phyloP scores from a whole-genome alignment of 2,113 vertebrate genomes.

The Uria aalge region DNA sequence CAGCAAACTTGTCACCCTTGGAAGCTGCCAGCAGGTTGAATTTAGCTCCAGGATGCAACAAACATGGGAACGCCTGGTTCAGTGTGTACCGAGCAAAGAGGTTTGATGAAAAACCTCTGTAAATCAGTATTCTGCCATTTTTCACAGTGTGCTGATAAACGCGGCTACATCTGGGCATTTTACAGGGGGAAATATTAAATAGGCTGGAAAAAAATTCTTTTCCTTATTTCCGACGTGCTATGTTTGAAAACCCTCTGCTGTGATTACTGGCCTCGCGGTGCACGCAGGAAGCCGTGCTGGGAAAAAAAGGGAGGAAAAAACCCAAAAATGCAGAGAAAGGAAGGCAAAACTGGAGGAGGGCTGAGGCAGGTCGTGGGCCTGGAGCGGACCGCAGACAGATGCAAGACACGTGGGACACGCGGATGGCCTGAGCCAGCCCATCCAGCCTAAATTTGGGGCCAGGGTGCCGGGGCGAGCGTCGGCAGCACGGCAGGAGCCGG shows the following conservation, averaged over 20 bases:
- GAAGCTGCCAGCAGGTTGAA: not conserved
- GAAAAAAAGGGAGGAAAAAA: not conserved
- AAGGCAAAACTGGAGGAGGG: not conserved
- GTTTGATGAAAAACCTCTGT: not conserved
- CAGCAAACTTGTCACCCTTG: not conserved
- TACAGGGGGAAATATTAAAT: not conserved
- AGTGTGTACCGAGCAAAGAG: not conserved
- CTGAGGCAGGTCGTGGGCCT: not conserved
- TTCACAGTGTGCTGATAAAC: not conserved
- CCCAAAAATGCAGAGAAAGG: not conserved
- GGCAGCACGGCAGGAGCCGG: not conserved
- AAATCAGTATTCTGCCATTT: not conserved
- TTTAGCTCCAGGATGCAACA: not conserved
- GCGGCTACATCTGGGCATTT: not conserved
- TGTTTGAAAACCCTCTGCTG: not conserved
- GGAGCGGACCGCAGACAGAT: not conserved
- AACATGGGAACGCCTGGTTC: not conserved
- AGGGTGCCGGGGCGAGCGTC: rapidly evolving
- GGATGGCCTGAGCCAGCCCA: not conserved
- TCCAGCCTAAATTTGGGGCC: not conserved
- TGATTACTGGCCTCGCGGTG: not conserved
- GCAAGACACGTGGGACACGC: rapidly evolving
- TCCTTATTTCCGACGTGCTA: not conserved
- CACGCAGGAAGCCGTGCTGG: not conserved
- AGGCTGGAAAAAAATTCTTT: not conserved